Evolutionary conservation across 2,797 vertebrate species (phyloP), one percentile per base, ranked within the genome.

Genomic region (Enteromius radiatus): DNA sequence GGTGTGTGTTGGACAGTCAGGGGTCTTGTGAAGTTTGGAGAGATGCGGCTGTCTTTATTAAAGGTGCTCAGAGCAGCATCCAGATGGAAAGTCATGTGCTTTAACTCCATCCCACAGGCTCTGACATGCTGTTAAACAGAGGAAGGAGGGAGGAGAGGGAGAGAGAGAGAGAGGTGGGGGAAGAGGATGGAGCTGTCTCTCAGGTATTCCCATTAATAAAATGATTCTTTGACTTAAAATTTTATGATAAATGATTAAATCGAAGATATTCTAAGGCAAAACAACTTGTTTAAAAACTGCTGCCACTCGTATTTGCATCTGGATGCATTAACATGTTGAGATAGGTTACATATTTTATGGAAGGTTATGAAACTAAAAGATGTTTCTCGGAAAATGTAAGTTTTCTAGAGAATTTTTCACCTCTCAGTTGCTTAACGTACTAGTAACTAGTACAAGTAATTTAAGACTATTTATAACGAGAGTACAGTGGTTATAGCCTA

Each of bases 51-150:
- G 23, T 86, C 87, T 89, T 87, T 76, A 82, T 86, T 82, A 87
- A 86, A 83, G 75, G 82, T 85, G 82, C 84, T 85, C 87, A 75
- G 85, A 83, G 83, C 84, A 84, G 82, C 88, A 88, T 90, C 89
- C 89, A 89, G 89, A 85, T 85, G 86, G 83, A 89, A 81, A 86
- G 85, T 82, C 84, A 84, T 87, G 80, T 84, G 84, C 82, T 87
- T 85, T 78, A 86, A 90, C 89, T 85, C 87, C 87, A 89, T 90
- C 89, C 90, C 90, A 90, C 88, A 85, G 86, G 87, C 88, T 83
- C 86, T 78, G 86, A 84, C 88, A 89, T 88, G 76, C 86, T 82
- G 82, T 81, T 84, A 78, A 84, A 84, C 83, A 69, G 38, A 69
- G 33, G 67, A 36, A 52, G 76, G 73, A 68, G 84, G 52, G 67